A percentile compares a stretch with the other conserved stretches of the same genome.
Conservation (phyloP, 2,797 vertebrate species). For the Semotilus atromaculatus region DNA sequence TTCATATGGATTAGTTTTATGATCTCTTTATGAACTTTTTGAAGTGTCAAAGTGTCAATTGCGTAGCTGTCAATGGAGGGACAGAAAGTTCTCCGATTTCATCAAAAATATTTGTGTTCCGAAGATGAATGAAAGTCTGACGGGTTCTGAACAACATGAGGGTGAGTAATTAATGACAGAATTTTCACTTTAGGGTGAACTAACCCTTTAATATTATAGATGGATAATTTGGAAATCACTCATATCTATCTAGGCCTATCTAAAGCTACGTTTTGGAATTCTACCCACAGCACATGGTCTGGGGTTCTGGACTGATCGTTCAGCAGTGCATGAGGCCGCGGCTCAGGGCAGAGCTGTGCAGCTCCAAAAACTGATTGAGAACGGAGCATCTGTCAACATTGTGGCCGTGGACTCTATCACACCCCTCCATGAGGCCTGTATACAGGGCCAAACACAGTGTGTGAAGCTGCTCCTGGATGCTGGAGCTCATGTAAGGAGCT, state of each 20-base stretch:
- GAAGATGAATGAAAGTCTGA: no score
- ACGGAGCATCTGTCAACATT: constrained; percentile 83
- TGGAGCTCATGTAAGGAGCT: constrained; percentile 84
- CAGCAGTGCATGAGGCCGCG: constrained; percentile 86
- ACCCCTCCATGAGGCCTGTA: constrained; percentile 87
- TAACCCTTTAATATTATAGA: background rate
- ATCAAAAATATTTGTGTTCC: no score
- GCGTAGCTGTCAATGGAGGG: no score
- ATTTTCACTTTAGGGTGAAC: no score
- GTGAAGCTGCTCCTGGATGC: constrained; percentile 87
- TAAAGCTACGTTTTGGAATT: background rate
- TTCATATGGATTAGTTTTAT: no score
- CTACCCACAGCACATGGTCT: constrained; percentile 52
- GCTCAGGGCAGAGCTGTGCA: constrained; percentile 76
- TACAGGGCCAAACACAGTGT: constrained; percentile 82
- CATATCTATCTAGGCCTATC: background rate
- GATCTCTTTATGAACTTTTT: no score
- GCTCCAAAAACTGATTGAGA: constrained; percentile 83
- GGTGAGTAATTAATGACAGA: no score
- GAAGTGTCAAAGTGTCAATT: no score
- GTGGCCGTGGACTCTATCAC: constrained; percentile 92
- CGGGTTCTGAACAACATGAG: no score
- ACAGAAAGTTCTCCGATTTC: no score
- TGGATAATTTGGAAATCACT: background rate
- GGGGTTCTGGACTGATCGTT: constrained; percentile 77